phyloP scores from a whole-genome alignment of 30 jellyfish, hydroid and myxozoan genomes.

The Hydractinia symbiolongicarpus region DNA sequence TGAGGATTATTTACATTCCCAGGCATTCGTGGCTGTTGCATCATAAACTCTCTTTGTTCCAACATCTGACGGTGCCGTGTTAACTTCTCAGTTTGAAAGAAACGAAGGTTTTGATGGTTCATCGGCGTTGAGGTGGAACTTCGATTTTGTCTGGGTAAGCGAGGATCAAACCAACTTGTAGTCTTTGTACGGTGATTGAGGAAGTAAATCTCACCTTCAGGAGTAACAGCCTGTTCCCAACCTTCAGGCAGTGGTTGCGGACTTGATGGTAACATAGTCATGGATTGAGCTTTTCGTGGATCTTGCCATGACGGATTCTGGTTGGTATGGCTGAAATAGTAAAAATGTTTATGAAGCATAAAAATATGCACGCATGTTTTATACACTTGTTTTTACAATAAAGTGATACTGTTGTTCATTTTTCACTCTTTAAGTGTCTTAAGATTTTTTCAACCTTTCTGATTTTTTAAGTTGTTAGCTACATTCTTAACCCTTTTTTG shows the following conservation, averaged over 20 bases:
- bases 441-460: no score
- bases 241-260: slow-evolving; percentile 79
- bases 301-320: slow-evolving; percentile 86
- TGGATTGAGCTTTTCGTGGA: slow-evolving; percentile 57
- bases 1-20: slow-evolving; percentile 19
- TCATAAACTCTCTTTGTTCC: slow-evolving; percentile 65
- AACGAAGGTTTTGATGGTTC: slow-evolving; percentile 52
- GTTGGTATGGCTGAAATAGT: slow-evolving; percentile 56
- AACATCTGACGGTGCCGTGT: slow-evolving; percentile 56
- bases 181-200: slow-evolving; percentile 74
- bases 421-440: no score
- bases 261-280: slow-evolving; percentile 3
- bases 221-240: slow-evolving; percentile 95
- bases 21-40: slow-evolving; percentile 43
- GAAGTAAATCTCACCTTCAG: slow-evolving; percentile 93
- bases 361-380: background rate
- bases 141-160: slow-evolving; percentile 40
- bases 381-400: background rate
- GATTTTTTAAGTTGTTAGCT: background rate
- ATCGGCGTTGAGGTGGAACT: slow-evolving; percentile 28
- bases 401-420: background rate
- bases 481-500: no score
- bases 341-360: background rate
- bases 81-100: slow-evolving; percentile 61
- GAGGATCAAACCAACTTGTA: slow-evolving; percentile 96